Evolutionary conservation across 2,888 invertebrate species (phyloP).

Genomic region (Phania funesta): DNA sequence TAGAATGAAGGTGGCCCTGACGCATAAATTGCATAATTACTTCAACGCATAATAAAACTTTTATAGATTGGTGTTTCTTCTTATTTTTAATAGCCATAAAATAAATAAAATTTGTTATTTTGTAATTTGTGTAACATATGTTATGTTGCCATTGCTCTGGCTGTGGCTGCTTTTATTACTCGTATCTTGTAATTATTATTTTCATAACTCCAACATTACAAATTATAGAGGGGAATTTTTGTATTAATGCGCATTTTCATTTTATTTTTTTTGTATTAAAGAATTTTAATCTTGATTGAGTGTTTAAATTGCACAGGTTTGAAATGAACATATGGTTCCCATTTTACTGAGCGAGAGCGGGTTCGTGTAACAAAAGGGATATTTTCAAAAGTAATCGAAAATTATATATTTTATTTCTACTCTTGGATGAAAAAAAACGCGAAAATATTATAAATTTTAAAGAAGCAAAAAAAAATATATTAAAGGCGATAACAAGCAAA

Average conservation of each 20-base stretch:
- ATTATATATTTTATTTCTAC: not conserved
- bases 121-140: slow-evolving; percentile 44
- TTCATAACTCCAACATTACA: slow-evolving; percentile 43
- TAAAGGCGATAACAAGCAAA: not conserved
- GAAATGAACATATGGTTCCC: slow-evolving; percentile 42
- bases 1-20: no score
- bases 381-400: not conserved
- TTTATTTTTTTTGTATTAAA: slow-evolving; percentile 20
- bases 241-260: not conserved
- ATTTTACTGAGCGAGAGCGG: not conserved
- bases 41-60: no score
- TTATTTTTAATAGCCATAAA: not conserved
- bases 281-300: slow-evolving; percentile 59
- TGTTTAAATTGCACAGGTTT: slow-evolving; percentile 44
- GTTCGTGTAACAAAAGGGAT: not conserved
- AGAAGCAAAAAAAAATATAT: not conserved
- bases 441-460: not conserved
- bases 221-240: not conserved
- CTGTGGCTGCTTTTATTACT: slow-evolving; percentile 12
- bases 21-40: no score
- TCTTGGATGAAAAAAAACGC: no score
- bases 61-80: no score
- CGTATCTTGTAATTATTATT: slow-evolving; percentile 57
- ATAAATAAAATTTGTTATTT: slow-evolving; percentile 3
- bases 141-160: not conserved